Percentiles rank a stretch among this genome's conserved stretches.
phyloP scores from a whole-genome alignment of 2,797 vertebrate species.

The Botia kubotai region DNA sequence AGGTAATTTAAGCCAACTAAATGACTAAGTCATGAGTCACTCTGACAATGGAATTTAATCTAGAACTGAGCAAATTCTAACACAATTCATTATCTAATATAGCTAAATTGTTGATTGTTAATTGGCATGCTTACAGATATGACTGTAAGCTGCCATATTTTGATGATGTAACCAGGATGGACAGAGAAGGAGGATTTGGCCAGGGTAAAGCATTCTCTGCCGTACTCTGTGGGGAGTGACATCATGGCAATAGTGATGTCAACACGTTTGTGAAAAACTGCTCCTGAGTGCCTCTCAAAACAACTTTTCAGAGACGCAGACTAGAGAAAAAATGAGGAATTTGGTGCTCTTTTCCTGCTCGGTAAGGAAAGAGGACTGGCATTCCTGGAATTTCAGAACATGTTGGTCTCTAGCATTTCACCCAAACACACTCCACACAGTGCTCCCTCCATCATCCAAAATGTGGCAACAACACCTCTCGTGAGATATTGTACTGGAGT shows the following conservation, averaged over 20 bases:
- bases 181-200: slow-evolving; percentile 32
- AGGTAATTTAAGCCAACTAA: slow-evolving; percentile 80
- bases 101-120: slow-evolving; percentile 67
- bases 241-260: slow-evolving; percentile 59
- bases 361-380: slow-evolving; percentile 34
- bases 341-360: slow-evolving; percentile 39
- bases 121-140: slow-evolving; percentile 61
- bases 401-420: background rate
- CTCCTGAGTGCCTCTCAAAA: slow-evolving; percentile 45
- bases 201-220: slow-evolving; percentile 26
- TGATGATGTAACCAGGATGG: slow-evolving; percentile 26
- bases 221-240: slow-evolving; percentile 48
- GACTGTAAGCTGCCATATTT: slow-evolving; percentile 37
- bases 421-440: background rate
- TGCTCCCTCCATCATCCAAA: background rate
- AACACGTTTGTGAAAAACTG: slow-evolving; percentile 50
- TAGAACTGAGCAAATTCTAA: slow-evolving; percentile 61
- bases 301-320: slow-evolving; percentile 17
- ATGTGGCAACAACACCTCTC: background rate
- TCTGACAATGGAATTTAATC: slow-evolving; percentile 68
- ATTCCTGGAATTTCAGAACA: slow-evolving; percentile 64
- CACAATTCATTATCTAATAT: slow-evolving; percentile 68
- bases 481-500: background rate
- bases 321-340: background rate
- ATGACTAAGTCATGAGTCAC: slow-evolving; percentile 80